Conservation (phyloP, 2,888 invertebrate genomes). For the Chrysomela aeneicollis region DNA sequence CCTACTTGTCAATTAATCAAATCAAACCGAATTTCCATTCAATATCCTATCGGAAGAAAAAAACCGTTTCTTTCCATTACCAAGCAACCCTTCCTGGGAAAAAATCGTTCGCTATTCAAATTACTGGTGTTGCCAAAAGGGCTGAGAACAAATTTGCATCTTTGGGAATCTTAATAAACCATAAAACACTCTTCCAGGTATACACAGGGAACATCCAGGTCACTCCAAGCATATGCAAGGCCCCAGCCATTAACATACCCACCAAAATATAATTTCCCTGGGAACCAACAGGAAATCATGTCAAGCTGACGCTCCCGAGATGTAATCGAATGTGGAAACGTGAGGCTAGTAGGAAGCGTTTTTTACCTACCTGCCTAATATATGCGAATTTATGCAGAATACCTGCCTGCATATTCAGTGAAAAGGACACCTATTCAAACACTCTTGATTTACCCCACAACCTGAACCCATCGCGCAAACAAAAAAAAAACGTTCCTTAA, state of each 20-base stretch:
- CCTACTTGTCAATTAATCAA: constrained; percentile 13
- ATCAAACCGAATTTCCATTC: constrained; percentile 27
- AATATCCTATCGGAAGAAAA: constrained; percentile 30
- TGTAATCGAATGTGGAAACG: constrained; percentile 46
- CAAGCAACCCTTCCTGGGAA: constrained; percentile 37
- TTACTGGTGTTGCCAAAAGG: constrained; percentile 46
- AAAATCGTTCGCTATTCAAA: constrained; percentile 56
- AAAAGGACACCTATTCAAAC: constrained; percentile 61
- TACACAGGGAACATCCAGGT: constrained; percentile 24
- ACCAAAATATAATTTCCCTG: constrained; percentile 32
- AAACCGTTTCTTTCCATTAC: constrained; percentile 38
- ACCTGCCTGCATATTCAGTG: constrained; percentile 64
- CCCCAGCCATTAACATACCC: constrained; percentile 20
- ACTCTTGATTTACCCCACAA: constrained; percentile 18
- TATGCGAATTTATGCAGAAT: constrained; percentile 62
- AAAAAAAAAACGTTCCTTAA: constrained; percentile 17
- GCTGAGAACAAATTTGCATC: constrained; percentile 60
- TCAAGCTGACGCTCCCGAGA: background rate
- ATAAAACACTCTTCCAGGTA: constrained; percentile 57
- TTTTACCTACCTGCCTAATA: constrained; percentile 63
- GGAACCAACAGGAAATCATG: constrained; percentile 42
- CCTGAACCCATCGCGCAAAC: constrained; percentile 12
- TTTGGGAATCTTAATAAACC: constrained; percentile 58
- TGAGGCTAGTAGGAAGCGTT: constrained; percentile 53
- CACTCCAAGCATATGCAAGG: constrained; percentile 31